Percentiles rank a stretch among this genome's conserved stretches.
Conservation (phyloP, 2,113 vertebrate species). For the Larimichthys polyactis region DNA sequence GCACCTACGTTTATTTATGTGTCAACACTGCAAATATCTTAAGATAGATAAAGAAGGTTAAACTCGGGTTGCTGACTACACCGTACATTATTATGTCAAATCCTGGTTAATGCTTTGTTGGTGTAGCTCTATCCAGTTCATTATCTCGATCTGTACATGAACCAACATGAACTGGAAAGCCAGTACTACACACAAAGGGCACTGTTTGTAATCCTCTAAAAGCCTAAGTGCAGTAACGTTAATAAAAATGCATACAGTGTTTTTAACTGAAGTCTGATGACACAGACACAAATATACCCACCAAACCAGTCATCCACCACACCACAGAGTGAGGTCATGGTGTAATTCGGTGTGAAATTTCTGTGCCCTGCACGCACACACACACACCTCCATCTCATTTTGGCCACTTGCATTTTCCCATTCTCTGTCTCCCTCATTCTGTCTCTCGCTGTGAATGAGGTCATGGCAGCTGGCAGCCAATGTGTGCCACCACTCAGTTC, state of each 20-base stretch:
- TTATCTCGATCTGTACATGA: not conserved
- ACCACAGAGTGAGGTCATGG: conserved; percentile 49
- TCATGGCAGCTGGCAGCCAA: conserved; percentile 70
- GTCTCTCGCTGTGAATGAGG: conserved; percentile 61
- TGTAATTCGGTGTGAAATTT: conserved; percentile 27
- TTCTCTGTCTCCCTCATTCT: conserved; percentile 31
- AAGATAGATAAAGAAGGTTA: not conserved
- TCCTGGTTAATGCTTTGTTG: not conserved
- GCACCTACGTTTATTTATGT: conserved; percentile 12
- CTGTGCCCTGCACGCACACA: not conserved
- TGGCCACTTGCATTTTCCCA: conserved; percentile 37
- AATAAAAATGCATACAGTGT: not conserved
- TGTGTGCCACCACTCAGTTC: conserved; percentile 58
- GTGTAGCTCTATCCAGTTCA: not conserved
- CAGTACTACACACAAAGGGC: not conserved
- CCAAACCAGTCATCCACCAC: not conserved
- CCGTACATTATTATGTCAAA: not conserved
- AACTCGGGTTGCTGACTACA: not conserved
- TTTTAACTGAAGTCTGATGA: conserved; percentile 27
- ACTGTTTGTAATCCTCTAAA: not conserved
- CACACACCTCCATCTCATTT: conserved; percentile 37
- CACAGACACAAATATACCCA: conserved; percentile 22
- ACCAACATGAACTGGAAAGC: not conserved
- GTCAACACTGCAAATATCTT: not conserved
- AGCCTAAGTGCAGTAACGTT: not conserved